Base-by-base conservation (phyloP, 2,888 invertebrate genomes). In the Stenodera caucasica region DNA sequence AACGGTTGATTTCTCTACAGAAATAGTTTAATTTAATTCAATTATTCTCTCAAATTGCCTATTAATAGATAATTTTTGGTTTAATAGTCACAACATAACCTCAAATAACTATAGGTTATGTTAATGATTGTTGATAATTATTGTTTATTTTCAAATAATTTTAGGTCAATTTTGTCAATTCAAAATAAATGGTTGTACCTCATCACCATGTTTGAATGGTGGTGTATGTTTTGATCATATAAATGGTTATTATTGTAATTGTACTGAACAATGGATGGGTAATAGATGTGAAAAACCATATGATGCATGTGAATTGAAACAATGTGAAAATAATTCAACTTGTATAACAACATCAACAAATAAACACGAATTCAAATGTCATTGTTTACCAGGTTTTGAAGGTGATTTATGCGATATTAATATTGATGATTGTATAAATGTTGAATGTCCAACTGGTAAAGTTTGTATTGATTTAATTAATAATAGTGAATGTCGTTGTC, bases 321-420 rank as follows among this genome's bases (percentile, higher is more conserved):
- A 85, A n/a, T 89, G 89, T 74, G 80, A 81, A 70, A 86, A 89
- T 79, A 87, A 87, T 66, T 88, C 84, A 63, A 82, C 82, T 37
- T 90, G 90, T 73, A 80, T 82, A 45, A 81, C 85, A 63, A 58
- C 72, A 72, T 57, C 72, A 71, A 71, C 77, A 12, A 82, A 81
- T 23, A 80, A 78, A 50, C 80, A 79, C 4, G 84, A 84, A 40
- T 86, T 82, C 71, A 77, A 81, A 18, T 91, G 91, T 81, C 83
- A 84, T 60, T 90, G 91, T 77, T 81, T 82, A 14, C 77, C 82
- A 50, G 90, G 90, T 32, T 90, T 84, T 81, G 84, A 85, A 67
- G 91, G 91, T 23, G 63, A 67, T 35, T 67, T 78, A 15, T 91
- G 91, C 80, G 88, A 90, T 70, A 78, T 79, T 61, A 84, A 88